phyloP scores from a whole-genome alignment of 1,140 invertebrate genomes.

The Piezodorus guildinii region DNA sequence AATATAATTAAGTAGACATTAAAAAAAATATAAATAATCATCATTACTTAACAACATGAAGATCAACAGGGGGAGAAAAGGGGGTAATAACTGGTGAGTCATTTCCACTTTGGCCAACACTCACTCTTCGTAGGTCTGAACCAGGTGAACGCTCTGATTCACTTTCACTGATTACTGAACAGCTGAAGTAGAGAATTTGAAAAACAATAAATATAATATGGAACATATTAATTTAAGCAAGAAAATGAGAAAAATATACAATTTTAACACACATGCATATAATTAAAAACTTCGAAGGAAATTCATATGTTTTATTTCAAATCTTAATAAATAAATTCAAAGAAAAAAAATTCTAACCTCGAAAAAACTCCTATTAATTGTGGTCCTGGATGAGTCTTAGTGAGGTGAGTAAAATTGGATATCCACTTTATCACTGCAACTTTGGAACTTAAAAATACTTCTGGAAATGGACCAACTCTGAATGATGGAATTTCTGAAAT shows the following conservation, averaged over 20 bases:
- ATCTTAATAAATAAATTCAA: no score
- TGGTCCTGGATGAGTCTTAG: conserved; percentile 38
- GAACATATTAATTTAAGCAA: background rate
- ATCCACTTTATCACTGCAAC: conserved; percentile 83
- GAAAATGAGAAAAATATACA: no score
- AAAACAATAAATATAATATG: background rate
- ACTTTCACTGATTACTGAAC: conserved; percentile 24
- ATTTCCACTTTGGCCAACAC: conserved; percentile 26
- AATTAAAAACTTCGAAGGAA: no score
- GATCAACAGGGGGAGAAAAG: conserved; percentile 18
- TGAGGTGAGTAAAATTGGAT: conserved; percentile 67
- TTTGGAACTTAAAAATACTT: conserved; percentile 46
- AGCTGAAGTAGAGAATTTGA: conserved; percentile 18
- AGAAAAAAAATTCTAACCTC: conserved; percentile 18
- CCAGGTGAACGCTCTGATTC: conserved; percentile 29
- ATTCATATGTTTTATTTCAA: no score
- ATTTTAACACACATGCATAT: no score
- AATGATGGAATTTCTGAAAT: conserved; percentile 31
- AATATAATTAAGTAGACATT: no score
- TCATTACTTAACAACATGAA: conserved; percentile 4
- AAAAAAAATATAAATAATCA: background rate
- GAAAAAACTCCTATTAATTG: conserved; percentile 29
- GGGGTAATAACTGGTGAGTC: conserved; percentile 13
- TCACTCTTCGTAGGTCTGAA: conserved; percentile 29
- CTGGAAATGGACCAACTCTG: conserved; percentile 22